Evolutionary conservation across 2,888 invertebrate species (phyloP), one percentile per base, ranked within the genome.

Genomic region (Ypsolopha sequella): DNA sequence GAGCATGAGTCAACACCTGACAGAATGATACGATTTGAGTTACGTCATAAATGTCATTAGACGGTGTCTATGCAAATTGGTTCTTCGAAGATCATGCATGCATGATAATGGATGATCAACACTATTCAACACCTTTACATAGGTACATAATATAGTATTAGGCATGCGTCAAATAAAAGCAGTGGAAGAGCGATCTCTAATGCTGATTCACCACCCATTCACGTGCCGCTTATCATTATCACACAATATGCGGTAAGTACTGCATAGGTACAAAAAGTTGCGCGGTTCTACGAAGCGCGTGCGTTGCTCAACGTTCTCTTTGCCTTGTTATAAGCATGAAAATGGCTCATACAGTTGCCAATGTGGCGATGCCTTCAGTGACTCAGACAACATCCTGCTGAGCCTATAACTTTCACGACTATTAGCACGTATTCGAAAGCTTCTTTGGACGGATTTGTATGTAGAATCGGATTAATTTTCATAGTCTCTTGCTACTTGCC

Each of bases 151-250:
- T n/a, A n/a, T n/a, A n/a, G n/a, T n/a, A n/a, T n/a, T n/a, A n/a
- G n/a, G 44, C 7, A 45, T 45, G 45, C 45, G 24, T 45, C 45
- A 45, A 45, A 45, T 10, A n/a, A 6, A 24, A 24, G 45, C 34
- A 7, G 24, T 43, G 36, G 50, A 50, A 49, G 44, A 47, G 52
- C 51, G 48, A 36, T 47, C 48, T 47, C 53, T 54, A 56, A 54
- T 52, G 58, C 62, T 82, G 80, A 84, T 58, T 81, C 84, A 82
- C 63, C 60, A 60, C 73, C 78, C 82, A 80, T 75, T 79, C 82
- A 79, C 79, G 82, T 80, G 74, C 66, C 64, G 64, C 74, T 80
- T 81, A 82, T 82, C 82, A 76, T 80, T 81, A 82, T 82, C 81
- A 76, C 60, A 62, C 60, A 60, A 57, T 58, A 60, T 54, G 60